Conservation (phyloP, 2,888 invertebrate genomes). For the Nomada fucata region DNA sequence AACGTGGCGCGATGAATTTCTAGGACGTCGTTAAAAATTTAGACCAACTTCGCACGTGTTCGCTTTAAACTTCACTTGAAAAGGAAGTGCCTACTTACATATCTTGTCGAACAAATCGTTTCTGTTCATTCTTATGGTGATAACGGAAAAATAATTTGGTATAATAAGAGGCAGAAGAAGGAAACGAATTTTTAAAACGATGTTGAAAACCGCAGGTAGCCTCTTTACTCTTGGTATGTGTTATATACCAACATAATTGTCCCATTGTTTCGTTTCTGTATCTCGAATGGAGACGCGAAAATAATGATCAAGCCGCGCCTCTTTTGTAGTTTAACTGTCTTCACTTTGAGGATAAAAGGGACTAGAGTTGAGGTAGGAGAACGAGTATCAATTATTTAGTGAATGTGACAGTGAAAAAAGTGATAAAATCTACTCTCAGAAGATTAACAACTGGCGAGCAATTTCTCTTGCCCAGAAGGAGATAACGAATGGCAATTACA, state of each 20-base stretch:
- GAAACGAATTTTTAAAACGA: background rate
- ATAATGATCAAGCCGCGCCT: background rate
- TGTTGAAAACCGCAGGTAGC: background rate
- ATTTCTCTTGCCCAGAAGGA: too few relatives aligned
- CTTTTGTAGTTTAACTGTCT: background rate
- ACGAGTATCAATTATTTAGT: too few relatives aligned
- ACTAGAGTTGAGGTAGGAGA: too few relatives aligned
- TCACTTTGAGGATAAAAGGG: background rate
- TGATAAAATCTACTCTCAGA: too few relatives aligned
- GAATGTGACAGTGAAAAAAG: too few relatives aligned
- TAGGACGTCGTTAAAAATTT: slow-evolving; percentile 21
- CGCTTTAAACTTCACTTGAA: background rate
- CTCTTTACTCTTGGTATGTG: background rate
- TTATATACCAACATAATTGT: too few relatives aligned
- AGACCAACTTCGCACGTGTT: background rate
- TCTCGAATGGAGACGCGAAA: background rate
- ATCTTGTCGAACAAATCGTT: background rate
- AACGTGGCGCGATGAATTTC: slow-evolving; percentile 4
- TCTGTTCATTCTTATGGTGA: background rate
- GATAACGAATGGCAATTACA: too few relatives aligned
- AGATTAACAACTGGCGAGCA: too few relatives aligned
- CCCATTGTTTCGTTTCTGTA: background rate
- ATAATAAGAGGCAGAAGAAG: background rate
- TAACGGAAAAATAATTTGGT: background rate
- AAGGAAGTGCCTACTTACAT: background rate